Conservation (phyloP, 2,797 vertebrate genomes). For the Adrianichthys oophorus region DNA sequence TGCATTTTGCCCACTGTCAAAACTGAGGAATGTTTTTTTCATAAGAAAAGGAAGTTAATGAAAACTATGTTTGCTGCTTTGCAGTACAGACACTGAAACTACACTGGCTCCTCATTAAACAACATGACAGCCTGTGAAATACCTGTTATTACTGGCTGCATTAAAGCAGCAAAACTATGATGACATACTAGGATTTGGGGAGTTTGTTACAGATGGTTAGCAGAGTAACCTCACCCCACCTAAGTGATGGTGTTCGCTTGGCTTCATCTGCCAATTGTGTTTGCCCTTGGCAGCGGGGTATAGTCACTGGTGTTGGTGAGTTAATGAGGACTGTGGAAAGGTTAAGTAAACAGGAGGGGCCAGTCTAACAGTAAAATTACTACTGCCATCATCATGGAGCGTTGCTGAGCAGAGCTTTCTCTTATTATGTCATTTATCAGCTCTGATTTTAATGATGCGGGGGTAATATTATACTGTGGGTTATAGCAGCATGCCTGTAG, state of each 20-base stretch:
- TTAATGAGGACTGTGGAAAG: slow-evolving; percentile 82
- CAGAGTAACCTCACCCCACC: slow-evolving; percentile 62
- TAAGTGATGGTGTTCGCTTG: slow-evolving; percentile 73
- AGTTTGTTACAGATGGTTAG: slow-evolving; percentile 52
- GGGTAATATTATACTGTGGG: slow-evolving; percentile 55
- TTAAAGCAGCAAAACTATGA: slow-evolving; percentile 62
- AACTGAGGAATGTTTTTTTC: slow-evolving; percentile 56
- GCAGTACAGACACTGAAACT: slow-evolving; percentile 43
- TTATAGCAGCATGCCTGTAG: slow-evolving; percentile 43
- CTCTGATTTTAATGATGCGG: slow-evolving; percentile 73
- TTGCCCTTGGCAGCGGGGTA: slow-evolving; percentile 77
- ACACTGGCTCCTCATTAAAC: slow-evolving; percentile 31
- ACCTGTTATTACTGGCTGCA: slow-evolving; percentile 37
- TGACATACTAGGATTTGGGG: slow-evolving; percentile 62
- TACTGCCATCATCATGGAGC: slow-evolving; percentile 60
- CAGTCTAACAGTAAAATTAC: slow-evolving; percentile 76
- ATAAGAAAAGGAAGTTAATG: slow-evolving; percentile 9
- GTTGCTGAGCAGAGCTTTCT: slow-evolving; percentile 56
- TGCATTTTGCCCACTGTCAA: slow-evolving; percentile 64
- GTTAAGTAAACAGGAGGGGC: slow-evolving; percentile 84
- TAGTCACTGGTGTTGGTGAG: slow-evolving; percentile 68
- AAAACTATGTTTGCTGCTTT: slow-evolving; percentile 25
- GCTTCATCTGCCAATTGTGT: slow-evolving; percentile 78
- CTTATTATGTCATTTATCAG: slow-evolving; percentile 75
- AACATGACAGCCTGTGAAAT: slow-evolving; percentile 42